Base-by-base conservation (phyloP, 2,797 vertebrate species). In the Girardinus metallicus region DNA sequence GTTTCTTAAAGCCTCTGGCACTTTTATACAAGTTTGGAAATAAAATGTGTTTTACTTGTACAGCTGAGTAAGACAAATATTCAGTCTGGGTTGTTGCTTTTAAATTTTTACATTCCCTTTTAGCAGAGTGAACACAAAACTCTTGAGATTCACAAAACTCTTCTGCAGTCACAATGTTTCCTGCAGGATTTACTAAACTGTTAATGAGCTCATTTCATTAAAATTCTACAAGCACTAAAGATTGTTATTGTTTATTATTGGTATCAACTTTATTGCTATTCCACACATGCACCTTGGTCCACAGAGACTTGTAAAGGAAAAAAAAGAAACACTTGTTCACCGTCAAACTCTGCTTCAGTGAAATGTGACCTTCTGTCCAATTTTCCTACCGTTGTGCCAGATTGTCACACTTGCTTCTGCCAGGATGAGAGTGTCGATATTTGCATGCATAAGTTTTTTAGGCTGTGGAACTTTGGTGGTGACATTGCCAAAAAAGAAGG, bases 291-390 rank as follows among this genome's bases (percentile, higher is more conserved):
- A 49, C 49, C 3, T 44, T 73, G 39, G 16, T 60, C 71, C 13
- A 39, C 15, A 3, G 3, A 3, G 2, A 76, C 21, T 51, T 46
- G 18, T 0, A 23, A 66, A 23, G 18, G 9, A 64, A 36, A 66
- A 64, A 0, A 36, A 4, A 39, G 9, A 18, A n/a, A 39, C 26
- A 16, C 31, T 76, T 68, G 55, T 77, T 87, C 39, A 62, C 72
- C 68, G 68, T 83, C 76, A 70, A 36, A 57, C 29, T 16, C 53
- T 18, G 68, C 73, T 60, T 44, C 73, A 82, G 78, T 76, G 57
- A 73, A 84, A 73, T 49, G 41, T 82, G 75, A 82, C 34, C 41
- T 74, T 75, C 70, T 81, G 74, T 82, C 39, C 41, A 43, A 26
- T 34, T 4, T 68, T 73, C 66, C 49, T 23, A 31, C 44, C 29